Percentiles rank a stretch among this genome's conserved stretches.
These are phyloP conservation scores for Stegana nigrithorax DNA, from an alignment of 2,888 invertebrate genomes.

Conservation along the genomic window DNA sequence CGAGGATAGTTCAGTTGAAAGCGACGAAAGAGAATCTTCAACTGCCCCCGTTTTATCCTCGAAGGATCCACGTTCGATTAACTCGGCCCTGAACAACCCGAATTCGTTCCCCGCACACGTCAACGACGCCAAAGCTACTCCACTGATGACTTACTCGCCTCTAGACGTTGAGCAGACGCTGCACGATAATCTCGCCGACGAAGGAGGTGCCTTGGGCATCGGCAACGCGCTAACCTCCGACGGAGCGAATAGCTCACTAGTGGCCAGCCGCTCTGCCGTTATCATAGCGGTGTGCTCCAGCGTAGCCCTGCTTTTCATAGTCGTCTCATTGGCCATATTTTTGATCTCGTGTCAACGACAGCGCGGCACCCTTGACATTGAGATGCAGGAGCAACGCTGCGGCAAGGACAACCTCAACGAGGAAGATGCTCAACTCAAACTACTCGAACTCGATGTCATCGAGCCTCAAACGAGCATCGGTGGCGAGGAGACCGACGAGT, in stretches of 20 bases:
- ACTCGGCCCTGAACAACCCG: conserved; percentile 8
- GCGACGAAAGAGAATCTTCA: background rate
- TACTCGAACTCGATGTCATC: conserved; percentile 57
- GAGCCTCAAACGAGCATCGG: conserved; percentile 51
- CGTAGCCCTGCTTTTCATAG: conserved; percentile 57
- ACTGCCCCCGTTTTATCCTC: conserved; percentile 7
- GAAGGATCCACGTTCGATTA: conserved; percentile 22
- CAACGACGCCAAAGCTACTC: conserved; percentile 17
- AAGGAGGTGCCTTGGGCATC: conserved; percentile 33
- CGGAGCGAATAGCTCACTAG: conserved; percentile 26
- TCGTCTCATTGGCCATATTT: conserved; percentile 56
- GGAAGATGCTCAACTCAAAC: conserved; percentile 59
- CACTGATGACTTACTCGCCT: conserved; percentile 41
- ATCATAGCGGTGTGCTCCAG: conserved; percentile 57
- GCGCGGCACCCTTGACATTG: conserved; percentile 63
- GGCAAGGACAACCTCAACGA: conserved; percentile 62
- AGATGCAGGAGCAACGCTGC: conserved; percentile 64
- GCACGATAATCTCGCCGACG: conserved; percentile 57
- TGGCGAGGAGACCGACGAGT: conserved; percentile 53
- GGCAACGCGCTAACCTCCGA: conserved; percentile 38
- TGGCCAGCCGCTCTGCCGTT: conserved; percentile 47
- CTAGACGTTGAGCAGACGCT: conserved; percentile 54
- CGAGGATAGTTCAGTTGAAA: background rate
- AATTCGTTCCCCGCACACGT: no score
- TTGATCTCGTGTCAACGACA: conserved; percentile 62